Base-by-base conservation (phyloP, 2,113 vertebrate genomes). In the Xiphorhynchus elegans region DNA sequence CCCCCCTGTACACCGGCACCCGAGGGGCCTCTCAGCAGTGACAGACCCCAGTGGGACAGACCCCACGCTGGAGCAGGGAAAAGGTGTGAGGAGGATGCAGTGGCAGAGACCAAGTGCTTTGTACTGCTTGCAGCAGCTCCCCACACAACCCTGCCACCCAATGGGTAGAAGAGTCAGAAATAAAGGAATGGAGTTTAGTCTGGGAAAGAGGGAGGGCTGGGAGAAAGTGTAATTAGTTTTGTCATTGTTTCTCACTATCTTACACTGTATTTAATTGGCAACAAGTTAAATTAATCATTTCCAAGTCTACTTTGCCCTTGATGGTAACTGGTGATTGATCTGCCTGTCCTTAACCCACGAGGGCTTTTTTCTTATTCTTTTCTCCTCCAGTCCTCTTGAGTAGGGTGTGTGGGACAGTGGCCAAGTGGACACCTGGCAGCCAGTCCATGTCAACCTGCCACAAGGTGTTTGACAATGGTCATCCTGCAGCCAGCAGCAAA, bases 71-170 rank as follows among this genome's bases (percentile, higher is more conserved):
- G 15, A 67, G 47, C 25, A 26, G 10, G 10, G 26, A 6, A 28
- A 40, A 66, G 44, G 26, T 1, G 1, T 74, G 73, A 84, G 44
- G 29, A 72, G 59, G 52, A 60, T 49, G 23, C 28, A 55, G 39
- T 2, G 1, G 55, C n/a, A 74, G 26, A 42, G 35, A 58, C 3
- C 1, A 73, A 23, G 28, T 4, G 9, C 10, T 59, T 10, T 52
- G 53, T 77, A 40, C 12, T 9, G 31, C 39, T 16, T 0, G 1
- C 69, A 86, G 78, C 35, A 92, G 60, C 24, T 42, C 42, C 11
- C 8, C 6, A 21, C 14, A 11, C 4, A 9, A 2, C 12, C 12
- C 28, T 12, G 13, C 19, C 4, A 1, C 25, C 31, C 52, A 53
- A 28, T 24, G 75, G 21, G 13, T 5, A 40, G 11, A 62, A 68